Conservation (phyloP, 2,888 invertebrate species). For the Acronicta alni region DNA sequence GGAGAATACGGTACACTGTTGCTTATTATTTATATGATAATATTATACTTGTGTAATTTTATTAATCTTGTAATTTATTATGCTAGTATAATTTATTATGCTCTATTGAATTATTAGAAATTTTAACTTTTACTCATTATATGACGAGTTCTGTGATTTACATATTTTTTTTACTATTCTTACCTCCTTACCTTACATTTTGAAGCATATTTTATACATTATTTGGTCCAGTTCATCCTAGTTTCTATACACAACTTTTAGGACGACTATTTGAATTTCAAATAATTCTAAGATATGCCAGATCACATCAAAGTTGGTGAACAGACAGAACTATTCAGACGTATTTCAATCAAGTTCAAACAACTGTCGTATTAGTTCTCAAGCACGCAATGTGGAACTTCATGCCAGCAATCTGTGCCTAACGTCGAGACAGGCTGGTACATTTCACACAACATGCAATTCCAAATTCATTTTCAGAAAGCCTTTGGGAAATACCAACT, state of each 20-base stretch:
- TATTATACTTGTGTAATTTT: too few relatives aligned
- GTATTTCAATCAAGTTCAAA: constrained; percentile 35
- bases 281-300: constrained; percentile 16
- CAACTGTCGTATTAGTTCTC: constrained; percentile 26
- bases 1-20: too few relatives aligned
- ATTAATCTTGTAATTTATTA: too few relatives aligned
- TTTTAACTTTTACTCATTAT: too few relatives aligned
- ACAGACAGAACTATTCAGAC: constrained; percentile 41
- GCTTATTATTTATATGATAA: too few relatives aligned
- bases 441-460: constrained; percentile 68
- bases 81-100: too few relatives aligned
- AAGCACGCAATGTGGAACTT: constrained; percentile 17
- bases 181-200: constrained; percentile 3
- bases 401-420: constrained; percentile 17
- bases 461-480: constrained; percentile 72
- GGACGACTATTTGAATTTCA: neutral
- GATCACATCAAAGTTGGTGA: constrained; percentile 33
- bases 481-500: constrained; percentile 82
- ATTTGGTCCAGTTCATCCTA: too few relatives aligned
- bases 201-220: too few relatives aligned
- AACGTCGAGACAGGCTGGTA: constrained; percentile 34
- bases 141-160: too few relatives aligned
- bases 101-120: too few relatives aligned
- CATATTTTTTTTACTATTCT: neutral
- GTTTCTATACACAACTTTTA: too few relatives aligned